phyloP scores from a whole-genome alignment of 1,140 invertebrate genomes.

The Drosophila melanogaster region Release_6_plus_ISO1_MT NT_033777.3:21812001-21812500 shows the following conservation, averaged over 20 bases:
- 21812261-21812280: too few relatives aligned
- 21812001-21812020: not conserved
- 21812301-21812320: too few relatives aligned
- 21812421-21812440: not conserved
- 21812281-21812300: too few relatives aligned
- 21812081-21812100: slow-evolving; percentile 54
- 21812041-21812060: slow-evolving; percentile 72
- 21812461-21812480: slow-evolving; percentile 3
- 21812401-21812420: not conserved
- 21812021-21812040: slow-evolving; percentile 37
- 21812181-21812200: slow-evolving; percentile 26
- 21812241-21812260: too few relatives aligned
- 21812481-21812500: not conserved
- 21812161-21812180: slow-evolving; percentile 45
- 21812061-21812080: slow-evolving; percentile 71
- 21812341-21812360: not conserved
- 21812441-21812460: not conserved
- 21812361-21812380: not conserved
- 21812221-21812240: too few relatives aligned
- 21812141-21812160: slow-evolving; percentile 37
- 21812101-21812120: slow-evolving; percentile 29
- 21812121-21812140: slow-evolving; percentile 24
- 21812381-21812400: not conserved
- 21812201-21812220: slow-evolving; percentile 11
- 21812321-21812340: too few relatives aligned